Evolutionary conservation across 1,140 invertebrate genomes (phyloP).

Genomic region (Drosophila jambulina): DNA sequence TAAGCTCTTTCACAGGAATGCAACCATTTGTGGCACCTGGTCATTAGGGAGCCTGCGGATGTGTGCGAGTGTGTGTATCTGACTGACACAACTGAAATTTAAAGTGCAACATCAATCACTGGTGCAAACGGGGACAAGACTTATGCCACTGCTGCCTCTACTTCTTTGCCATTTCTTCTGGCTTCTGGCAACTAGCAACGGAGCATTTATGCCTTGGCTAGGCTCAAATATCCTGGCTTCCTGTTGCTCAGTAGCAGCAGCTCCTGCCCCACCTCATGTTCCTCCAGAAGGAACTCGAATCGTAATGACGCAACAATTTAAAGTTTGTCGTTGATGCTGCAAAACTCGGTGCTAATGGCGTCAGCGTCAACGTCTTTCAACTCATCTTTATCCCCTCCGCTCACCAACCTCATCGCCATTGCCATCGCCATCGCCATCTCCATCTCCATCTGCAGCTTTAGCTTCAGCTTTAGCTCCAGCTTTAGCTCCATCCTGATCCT

Average conservation of each 20-base stretch:
- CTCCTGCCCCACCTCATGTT: background rate
- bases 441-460: background rate
- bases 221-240: constrained; percentile 54
- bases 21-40: constrained; percentile 53
- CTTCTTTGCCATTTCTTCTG: constrained; percentile 21
- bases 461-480: background rate
- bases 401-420: constrained; percentile 3
- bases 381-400: constrained; percentile 52
- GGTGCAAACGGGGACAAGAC: constrained; percentile 43
- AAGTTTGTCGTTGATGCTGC: constrained; percentile 82
- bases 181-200: constrained; percentile 8
- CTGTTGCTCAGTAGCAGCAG: constrained; percentile 38
- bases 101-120: constrained; percentile 56
- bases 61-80: constrained; percentile 7
- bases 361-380: constrained; percentile 72
- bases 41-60: constrained; percentile 30
- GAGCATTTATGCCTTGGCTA: constrained; percentile 42
- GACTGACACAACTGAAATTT: constrained; percentile 50
- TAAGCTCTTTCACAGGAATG: constrained; percentile 3
- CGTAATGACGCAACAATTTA: constrained; percentile 83
- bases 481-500: constrained; percentile 33
- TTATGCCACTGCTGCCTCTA: constrained; percentile 1
- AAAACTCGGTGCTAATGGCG: constrained; percentile 81
- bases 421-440: constrained; percentile 10
- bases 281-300: constrained; percentile 56